Conservation (phyloP, 2,888 invertebrate genomes). For the Drosophila borealis region DNA sequence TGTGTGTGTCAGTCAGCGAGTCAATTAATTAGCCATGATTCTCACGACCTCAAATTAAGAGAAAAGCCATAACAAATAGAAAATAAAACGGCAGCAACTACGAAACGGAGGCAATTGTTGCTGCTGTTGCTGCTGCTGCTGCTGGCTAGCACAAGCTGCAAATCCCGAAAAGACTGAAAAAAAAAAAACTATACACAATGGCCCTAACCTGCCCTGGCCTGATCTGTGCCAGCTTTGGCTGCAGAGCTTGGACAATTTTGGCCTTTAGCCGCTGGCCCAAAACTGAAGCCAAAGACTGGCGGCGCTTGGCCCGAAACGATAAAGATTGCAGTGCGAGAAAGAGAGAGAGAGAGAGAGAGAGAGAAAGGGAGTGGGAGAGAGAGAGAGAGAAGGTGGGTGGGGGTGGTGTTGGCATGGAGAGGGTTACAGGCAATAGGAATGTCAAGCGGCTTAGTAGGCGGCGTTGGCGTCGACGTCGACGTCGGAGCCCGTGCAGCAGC, state of each 20-base stretch:
- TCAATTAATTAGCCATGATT: slow-evolving; percentile 83
- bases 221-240: slow-evolving; percentile 49
- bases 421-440: slow-evolving; percentile 46
- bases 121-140: slow-evolving; percentile 27
- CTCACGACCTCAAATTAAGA: slow-evolving; percentile 84
- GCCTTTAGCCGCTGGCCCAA: slow-evolving; percentile 47
- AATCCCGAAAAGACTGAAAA: slow-evolving; percentile 11
- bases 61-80: slow-evolving; percentile 81
- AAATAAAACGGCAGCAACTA: slow-evolving; percentile 65
- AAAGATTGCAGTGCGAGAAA: slow-evolving; percentile 39
- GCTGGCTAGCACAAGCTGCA: slow-evolving; percentile 28
- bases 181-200: slow-evolving; percentile 55
- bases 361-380: too few species aligned
- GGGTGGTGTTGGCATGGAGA: neutral
- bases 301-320: slow-evolving; percentile 54
- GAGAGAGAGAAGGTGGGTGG: neutral
- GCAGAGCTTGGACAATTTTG: slow-evolving; percentile 51
- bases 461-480: slow-evolving; percentile 51
- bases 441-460: slow-evolving; percentile 63
- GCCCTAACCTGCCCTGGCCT: slow-evolving; percentile 67
- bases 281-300: slow-evolving; percentile 34
- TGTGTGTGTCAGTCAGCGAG: slow-evolving; percentile 64
- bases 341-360: too few species aligned
- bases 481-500: slow-evolving; percentile 21
- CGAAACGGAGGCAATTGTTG: slow-evolving; percentile 62